Evolutionary conservation across 2,113 vertebrate genomes (phyloP), one percentile per base, ranked within the genome.

Genomic region (Nothocercus julius): DNA sequence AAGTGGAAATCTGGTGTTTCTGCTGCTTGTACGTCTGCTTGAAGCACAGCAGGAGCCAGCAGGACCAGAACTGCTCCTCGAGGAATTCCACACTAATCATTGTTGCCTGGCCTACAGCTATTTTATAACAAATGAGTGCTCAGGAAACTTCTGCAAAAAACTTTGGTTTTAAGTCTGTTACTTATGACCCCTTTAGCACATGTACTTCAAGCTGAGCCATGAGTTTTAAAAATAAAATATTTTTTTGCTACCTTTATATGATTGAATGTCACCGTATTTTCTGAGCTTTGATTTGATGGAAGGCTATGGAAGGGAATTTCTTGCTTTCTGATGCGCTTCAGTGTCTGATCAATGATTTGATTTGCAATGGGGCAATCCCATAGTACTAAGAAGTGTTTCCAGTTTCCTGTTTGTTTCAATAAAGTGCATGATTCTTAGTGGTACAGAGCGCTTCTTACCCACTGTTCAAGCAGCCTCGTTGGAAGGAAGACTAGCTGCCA

Each of bases 1-100:
- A 9, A 11, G 8, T 1, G 25, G 30, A 1, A 4, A 4, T 5
- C 5, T 7, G 12, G 0, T 11, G 4, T 36, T 34, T 20, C 67
- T 84, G 64, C 40, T 70, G 72, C 45, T 20, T 27, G 25, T 30
- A 3, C 22, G 69, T 40, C 76, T 54, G 58, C 44, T 53, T 2
- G 2, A 17, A 34, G 28, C 4, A 0, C 2, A 15, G 40, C 1
- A 21, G 66, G 59, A 74, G 42, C 16, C 73, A 44, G 66, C 56
- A 45, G 86, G 69, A 30, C 44, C 7, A 59, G 49, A 38, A 59
- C 51, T 21, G 70, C 18, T 12, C 51, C 17, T 61, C 2, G 14
- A 4, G 36, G 1, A 0, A 22, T 38, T 44, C 73, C 87, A 51
- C 61, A 5, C 30, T 27, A 21, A 25, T 45, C 25, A 19, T 53